Conservation (phyloP, 2,888 invertebrate genomes). For the Luperina testacea region DNA sequence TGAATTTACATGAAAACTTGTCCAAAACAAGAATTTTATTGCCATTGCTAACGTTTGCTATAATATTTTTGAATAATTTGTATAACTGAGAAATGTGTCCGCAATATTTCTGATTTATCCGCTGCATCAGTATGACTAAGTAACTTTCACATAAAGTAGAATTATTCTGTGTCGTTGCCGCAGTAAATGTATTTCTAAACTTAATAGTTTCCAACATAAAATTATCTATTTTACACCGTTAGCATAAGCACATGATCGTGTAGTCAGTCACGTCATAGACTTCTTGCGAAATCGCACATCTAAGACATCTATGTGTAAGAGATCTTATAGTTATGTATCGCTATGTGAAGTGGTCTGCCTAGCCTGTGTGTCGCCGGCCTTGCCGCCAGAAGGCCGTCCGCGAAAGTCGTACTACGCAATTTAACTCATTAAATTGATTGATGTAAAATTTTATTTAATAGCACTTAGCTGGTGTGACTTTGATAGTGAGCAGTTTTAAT, state of each 20-base stretch:
- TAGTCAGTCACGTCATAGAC: conserved; percentile 49
- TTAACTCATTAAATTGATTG: conserved; percentile 74
- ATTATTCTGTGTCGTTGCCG: conserved; percentile 43
- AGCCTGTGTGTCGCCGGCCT: conserved; percentile 86
- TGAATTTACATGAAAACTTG: conserved; percentile 35
- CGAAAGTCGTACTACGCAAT: conserved; percentile 75
- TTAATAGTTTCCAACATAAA: conserved; percentile 38
- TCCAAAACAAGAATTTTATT: conserved; percentile 19
- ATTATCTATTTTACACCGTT: conserved; percentile 52
- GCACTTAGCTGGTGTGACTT: conserved; percentile 65
- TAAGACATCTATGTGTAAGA: conserved; percentile 47
- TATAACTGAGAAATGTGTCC: conserved; percentile 7
- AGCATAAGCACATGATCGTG: conserved; percentile 48
- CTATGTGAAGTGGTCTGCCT: conserved; percentile 67
- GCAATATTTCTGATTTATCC: conserved; percentile 40
- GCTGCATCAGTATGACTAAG: conserved; percentile 30
- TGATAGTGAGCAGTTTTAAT: conserved; percentile 46
- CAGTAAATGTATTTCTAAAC: conserved; percentile 46
- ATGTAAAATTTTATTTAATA: conserved; percentile 74
- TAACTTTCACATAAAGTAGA: conserved; percentile 41
- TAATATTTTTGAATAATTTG: conserved; percentile 25
- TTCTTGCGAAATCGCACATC: conserved; percentile 56
- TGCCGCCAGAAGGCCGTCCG: conserved; percentile 80
- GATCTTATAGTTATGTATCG: conserved; percentile 48
- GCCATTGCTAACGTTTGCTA: conserved; percentile 9